phyloP scores from a whole-genome alignment of 2,888 invertebrate genomes.

The Shargacucullia verbasci region DNA sequence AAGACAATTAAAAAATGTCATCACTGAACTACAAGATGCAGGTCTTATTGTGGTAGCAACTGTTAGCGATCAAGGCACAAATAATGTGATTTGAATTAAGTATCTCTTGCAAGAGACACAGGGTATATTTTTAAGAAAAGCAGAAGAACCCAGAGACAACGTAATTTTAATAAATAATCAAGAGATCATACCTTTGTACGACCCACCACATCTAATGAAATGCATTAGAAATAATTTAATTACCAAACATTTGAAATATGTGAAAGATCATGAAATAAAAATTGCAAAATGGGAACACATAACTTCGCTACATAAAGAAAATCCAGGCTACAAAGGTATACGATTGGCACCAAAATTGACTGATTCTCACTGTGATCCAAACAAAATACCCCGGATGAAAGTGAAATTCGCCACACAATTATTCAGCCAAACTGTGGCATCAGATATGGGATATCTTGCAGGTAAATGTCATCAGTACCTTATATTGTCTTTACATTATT shows the following conservation, averaged over 20 bases:
- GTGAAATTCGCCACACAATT: no score
- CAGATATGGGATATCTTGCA: no score
- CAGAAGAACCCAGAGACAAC: not conserved
- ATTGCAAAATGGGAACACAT: not conserved
- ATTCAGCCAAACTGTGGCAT: no score
- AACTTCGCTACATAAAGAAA: not conserved
- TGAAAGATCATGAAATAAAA: not conserved
- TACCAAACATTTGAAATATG: not conserved
- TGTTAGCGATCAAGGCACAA: not conserved
- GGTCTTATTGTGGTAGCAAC: not conserved
- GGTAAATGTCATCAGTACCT: no score
- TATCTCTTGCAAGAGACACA: not conserved
- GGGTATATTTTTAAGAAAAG: not conserved
- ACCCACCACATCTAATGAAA: not conserved
- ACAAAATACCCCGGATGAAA: not conserved
- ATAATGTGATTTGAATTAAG: not conserved
- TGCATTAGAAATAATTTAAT: not conserved
- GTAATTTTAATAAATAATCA: not conserved
- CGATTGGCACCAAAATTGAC: conserved; percentile 5
- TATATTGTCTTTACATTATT: no score
- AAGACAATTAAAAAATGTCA: not conserved
- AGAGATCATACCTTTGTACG: not conserved
- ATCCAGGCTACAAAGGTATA: conserved; percentile 6
- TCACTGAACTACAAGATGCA: not conserved
- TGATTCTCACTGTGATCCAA: not conserved